Evolutionary conservation across 1,140 invertebrate genomes (phyloP).

Genomic region (Lepidurus packardi): DNA sequence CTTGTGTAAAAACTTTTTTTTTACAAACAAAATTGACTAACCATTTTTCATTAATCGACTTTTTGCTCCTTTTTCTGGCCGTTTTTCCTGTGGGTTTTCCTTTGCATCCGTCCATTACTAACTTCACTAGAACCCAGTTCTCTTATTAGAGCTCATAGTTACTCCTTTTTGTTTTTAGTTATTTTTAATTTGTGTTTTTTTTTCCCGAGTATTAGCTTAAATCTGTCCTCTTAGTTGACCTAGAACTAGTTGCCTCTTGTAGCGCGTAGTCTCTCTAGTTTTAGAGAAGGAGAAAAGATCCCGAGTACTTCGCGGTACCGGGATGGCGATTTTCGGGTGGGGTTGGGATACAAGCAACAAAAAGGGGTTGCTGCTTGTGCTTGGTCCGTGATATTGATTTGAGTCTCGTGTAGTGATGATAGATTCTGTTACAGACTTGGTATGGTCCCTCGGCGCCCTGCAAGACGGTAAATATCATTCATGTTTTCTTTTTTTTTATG

Average conservation of each 20-base stretch:
- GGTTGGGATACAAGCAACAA: not conserved
- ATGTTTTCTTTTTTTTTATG: not conserved
- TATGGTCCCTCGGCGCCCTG: conserved; percentile 33
- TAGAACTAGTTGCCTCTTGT: conserved; percentile 15
- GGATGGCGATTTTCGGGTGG: not conserved
- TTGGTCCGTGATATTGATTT: conserved; percentile 17
- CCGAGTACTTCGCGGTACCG: conserved; percentile 4
- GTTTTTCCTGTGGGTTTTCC: not conserved
- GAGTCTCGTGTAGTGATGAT: conserved; percentile 21
- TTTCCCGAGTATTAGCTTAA: conserved; percentile 5
- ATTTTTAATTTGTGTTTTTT: conserved; percentile 9
- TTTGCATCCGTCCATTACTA: not conserved
- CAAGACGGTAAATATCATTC: conserved; percentile 31
- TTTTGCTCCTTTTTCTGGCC: not conserved
- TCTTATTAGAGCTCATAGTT: not conserved
- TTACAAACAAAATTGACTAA: no score
- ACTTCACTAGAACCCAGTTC: not conserved
- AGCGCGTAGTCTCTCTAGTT: not conserved
- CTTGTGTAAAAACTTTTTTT: no score
- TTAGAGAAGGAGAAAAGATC: not conserved
- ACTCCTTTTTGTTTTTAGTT: not conserved
- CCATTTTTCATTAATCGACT: no score
- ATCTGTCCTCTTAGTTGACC: conserved; percentile 1
- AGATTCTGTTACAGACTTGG: conserved; percentile 32
- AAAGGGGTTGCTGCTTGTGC: not conserved